Conservation (phyloP, 2,888 invertebrate genomes). For the Campoplex capitator region DNA sequence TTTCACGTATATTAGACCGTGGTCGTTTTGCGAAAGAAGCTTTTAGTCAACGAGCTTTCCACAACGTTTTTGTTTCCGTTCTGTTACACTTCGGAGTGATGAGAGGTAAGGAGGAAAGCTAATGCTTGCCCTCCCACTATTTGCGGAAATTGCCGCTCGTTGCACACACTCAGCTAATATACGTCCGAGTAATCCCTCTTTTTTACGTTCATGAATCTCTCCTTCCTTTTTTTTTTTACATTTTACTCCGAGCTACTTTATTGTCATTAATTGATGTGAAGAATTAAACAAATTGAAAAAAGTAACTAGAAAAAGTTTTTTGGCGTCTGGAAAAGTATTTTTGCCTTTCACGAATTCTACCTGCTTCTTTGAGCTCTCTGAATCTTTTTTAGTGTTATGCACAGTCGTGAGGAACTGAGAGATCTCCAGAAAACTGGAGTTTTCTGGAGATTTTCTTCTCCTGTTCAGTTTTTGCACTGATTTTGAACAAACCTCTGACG, state of each 20-base stretch:
- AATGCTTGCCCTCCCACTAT: constrained; percentile 50
- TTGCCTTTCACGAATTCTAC: background rate
- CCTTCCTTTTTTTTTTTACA: constrained; percentile 7
- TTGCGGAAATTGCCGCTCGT: constrained; percentile 55
- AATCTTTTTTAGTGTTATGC: background rate
- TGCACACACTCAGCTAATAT: constrained; percentile 47
- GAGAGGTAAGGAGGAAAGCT: constrained; percentile 35
- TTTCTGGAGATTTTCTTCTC: too few species aligned
- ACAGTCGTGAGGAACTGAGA: background rate
- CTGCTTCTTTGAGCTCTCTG: background rate
- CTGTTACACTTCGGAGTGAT: constrained; percentile 46
- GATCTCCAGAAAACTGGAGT: background rate
- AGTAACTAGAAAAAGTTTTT: background rate
- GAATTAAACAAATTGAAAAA: constrained; percentile 9
- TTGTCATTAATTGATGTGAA: background rate
- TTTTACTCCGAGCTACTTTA: background rate
- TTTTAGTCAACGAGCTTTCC: constrained; percentile 67
- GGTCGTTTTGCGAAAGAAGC: constrained; percentile 59
- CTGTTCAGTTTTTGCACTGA: background rate
- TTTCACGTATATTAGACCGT: constrained; percentile 25
- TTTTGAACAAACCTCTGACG: background rate
- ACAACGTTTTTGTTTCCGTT: constrained; percentile 60
- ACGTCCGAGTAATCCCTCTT: constrained; percentile 20
- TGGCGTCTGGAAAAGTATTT: background rate
- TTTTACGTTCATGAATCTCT: constrained; percentile 23